These are phyloP conservation scores for Nomada ferruginata DNA, from an alignment of 2,888 invertebrate genomes.

Conservation along the genomic window DNA sequence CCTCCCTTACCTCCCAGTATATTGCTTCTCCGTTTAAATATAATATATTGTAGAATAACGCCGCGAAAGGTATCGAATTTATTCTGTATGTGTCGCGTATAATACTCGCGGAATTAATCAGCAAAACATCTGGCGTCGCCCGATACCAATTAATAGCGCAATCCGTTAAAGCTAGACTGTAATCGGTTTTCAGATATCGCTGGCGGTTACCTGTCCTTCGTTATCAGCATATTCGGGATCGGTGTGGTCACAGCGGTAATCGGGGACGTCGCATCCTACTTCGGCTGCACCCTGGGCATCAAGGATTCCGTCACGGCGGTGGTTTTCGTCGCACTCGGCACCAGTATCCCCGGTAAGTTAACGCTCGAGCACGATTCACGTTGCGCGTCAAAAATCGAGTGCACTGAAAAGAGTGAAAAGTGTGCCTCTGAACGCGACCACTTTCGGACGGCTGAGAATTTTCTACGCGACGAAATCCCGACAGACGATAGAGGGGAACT, in stretches of 20 bases:
- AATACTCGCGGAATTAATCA: neutral
- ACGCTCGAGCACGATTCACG: neutral
- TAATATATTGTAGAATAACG: too few species aligned
- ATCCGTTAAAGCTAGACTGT: neutral
- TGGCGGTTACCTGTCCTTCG: constrained; percentile 98
- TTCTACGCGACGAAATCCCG: constrained; percentile 20
- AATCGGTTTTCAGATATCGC: constrained; percentile 89
- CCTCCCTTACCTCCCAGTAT: too few species aligned
- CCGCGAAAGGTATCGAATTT: too few species aligned
- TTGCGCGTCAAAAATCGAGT: too few species aligned
- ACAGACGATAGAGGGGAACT: neutral
- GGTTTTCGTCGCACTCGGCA: constrained; percentile 98
- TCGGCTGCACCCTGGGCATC: constrained; percentile 98
- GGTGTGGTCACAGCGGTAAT: constrained; percentile 98
- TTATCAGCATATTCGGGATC: constrained; percentile 95
- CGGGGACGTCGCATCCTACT: constrained; percentile 98
- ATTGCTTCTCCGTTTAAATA: too few species aligned
- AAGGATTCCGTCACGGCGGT: constrained; percentile 99
- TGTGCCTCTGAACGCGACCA: neutral
- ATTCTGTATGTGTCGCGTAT: neutral
- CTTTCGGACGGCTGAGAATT: constrained; percentile 7
- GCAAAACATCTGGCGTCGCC: neutral
- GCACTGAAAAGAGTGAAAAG: too few species aligned
- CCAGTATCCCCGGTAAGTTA: constrained; percentile 96
- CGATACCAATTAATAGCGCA: neutral